Percentiles rank a stretch among this genome's conserved stretches.
phyloP scores from a whole-genome alignment of 1,140 invertebrate genomes.

The Drosophila ohnishii region DNA sequence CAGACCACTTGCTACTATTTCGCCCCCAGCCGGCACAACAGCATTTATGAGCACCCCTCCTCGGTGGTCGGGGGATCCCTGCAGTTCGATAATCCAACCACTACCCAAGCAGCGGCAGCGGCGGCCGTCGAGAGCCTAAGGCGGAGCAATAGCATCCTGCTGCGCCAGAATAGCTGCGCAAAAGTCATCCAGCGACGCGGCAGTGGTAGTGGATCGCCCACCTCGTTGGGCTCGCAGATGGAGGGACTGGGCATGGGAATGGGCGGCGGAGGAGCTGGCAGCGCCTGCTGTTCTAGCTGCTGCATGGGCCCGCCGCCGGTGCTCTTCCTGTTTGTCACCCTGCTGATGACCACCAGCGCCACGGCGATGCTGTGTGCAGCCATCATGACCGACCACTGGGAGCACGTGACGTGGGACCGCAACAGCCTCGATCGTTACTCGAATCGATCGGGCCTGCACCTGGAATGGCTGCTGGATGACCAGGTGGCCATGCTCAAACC shows the following conservation, averaged over 20 bases:
- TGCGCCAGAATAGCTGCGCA: conserved; percentile 78
- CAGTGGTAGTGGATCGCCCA: conserved; percentile 68
- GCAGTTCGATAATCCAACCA: conserved; percentile 74
- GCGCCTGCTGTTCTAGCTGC: conserved; percentile 73
- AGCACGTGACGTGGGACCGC: conserved; percentile 90
- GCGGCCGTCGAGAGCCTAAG: conserved; percentile 77
- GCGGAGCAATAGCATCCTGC: conserved; percentile 75
- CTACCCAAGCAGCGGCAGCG: conserved; percentile 69
- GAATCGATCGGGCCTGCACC: conserved; percentile 83
- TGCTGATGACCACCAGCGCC: conserved; percentile 85
- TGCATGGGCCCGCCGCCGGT: conserved; percentile 80
- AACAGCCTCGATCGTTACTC: conserved; percentile 84
- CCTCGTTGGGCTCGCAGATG: conserved; percentile 75
- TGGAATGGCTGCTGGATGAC: conserved; percentile 87
- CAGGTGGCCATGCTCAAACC: conserved; percentile 85
- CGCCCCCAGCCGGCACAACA: conserved; percentile 76
- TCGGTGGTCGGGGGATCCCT: conserved; percentile 77
- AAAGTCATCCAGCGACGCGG: conserved; percentile 74
- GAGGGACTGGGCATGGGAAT: conserved; percentile 71
- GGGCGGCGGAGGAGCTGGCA: conserved; percentile 53
- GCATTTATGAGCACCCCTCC: conserved; percentile 82
- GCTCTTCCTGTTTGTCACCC: conserved; percentile 78
- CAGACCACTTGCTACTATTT: conserved; percentile 81
- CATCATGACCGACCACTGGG: conserved; percentile 94
- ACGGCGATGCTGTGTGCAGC: conserved; percentile 91